Percentiles rank a stretch among this genome's conserved stretches.
These are phyloP conservation scores for Taenioides sp. DNA, from an alignment of 2,797 vertebrate species.

Conservation along the genomic window DNA sequence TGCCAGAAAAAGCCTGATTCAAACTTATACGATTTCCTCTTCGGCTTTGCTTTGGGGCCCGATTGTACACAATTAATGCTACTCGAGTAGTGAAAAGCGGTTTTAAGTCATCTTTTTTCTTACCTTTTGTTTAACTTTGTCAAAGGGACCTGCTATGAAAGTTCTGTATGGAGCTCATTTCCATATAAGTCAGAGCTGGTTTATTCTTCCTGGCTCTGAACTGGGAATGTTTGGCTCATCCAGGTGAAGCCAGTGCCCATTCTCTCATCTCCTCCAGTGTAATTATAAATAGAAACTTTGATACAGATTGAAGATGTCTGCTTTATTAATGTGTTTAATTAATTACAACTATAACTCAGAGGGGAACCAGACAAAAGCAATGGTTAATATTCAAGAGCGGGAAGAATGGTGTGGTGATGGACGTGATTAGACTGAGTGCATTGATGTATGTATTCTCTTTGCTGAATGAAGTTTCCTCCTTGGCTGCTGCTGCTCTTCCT, in stretches of 20 bases:
- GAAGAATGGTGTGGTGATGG: constrained; percentile 52
- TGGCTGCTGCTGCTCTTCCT: constrained; percentile 25
- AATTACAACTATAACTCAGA: constrained; percentile 53
- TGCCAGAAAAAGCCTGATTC: constrained; percentile 49
- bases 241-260: constrained; percentile 17
- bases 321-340: constrained; percentile 63
- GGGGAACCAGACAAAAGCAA: constrained; percentile 49
- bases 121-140: constrained; percentile 40
- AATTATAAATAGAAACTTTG: constrained; percentile 59
- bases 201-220: constrained; percentile 15
- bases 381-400: constrained; percentile 57
- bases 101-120: constrained; percentile 20
- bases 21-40: constrained; percentile 32
- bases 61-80: constrained; percentile 39
- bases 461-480: constrained; percentile 45
- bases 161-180: constrained; percentile 30
- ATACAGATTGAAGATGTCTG: constrained; percentile 55
- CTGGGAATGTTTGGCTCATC: constrained; percentile 10
- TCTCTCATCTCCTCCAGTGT: constrained; percentile 14
- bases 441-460: constrained; percentile 69
- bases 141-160: constrained; percentile 31
- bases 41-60: constrained; percentile 33
- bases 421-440: constrained; percentile 60
- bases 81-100: constrained; percentile 9
- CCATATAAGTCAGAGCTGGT: constrained; percentile 20